A percentile compares a stretch with the other conserved stretches of the same genome.
These are phyloP conservation scores for Scaptomyza flava DNA, from an alignment of 2,888 invertebrate genomes.

Conservation along the genomic window DNA sequence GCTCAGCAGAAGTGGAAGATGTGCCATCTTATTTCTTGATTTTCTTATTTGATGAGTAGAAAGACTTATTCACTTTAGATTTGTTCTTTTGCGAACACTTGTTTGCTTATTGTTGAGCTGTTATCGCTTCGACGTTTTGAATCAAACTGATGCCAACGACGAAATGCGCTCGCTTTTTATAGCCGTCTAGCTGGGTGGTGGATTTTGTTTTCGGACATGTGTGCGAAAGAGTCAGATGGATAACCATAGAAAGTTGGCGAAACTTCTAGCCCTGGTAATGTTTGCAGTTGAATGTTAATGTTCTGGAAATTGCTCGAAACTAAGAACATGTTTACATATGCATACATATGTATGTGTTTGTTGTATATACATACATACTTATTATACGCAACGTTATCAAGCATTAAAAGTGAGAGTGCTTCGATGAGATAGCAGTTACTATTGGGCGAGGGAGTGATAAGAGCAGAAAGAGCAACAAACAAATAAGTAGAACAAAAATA, in stretches of 20 bases:
- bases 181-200: conserved; percentile 48
- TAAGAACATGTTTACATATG: conserved; percentile 3
- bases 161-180: conserved; percentile 57
- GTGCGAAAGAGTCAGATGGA: conserved; percentile 18
- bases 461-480: conserved; percentile 7
- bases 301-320: conserved; percentile 55
- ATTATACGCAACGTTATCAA: conserved; percentile 42
- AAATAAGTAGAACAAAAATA: conserved; percentile 9
- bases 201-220: conserved; percentile 14
- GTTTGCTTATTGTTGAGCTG: conserved; percentile 3
- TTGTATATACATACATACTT: background rate
- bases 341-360: background rate
- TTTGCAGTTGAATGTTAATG: conserved; percentile 34
- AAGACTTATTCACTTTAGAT: background rate
- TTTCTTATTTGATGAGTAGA: background rate
- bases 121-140: conserved; percentile 40
- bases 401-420: conserved; percentile 58
- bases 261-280: conserved; percentile 43
- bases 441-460: conserved; percentile 1
- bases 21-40: conserved; percentile 57
- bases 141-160: conserved; percentile 59
- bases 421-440: conserved; percentile 11
- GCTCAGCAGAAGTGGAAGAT: conserved; percentile 67
- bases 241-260: conserved; percentile 32
- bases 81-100: conserved; percentile 16